A percentile compares a stretch with the other conserved stretches of the same genome.
phyloP scores from a whole-genome alignment of 1,140 invertebrate genomes.

The Lasaia peninsularis region DNA sequence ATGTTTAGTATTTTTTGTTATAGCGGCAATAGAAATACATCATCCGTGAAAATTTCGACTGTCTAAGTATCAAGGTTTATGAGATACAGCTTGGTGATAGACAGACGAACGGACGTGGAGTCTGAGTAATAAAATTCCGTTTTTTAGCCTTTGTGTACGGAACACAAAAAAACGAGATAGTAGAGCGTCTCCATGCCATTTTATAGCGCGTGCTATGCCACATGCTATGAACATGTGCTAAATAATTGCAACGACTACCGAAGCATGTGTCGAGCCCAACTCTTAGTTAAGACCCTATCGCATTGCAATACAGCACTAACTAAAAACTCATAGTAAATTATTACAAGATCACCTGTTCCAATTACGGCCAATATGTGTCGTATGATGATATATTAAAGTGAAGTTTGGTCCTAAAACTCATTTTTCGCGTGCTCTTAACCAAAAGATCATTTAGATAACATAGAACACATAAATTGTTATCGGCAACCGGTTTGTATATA shows the following conservation, averaged over 20 bases:
- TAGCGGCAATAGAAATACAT: too few relatives aligned
- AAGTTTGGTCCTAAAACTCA: conserved; percentile 6
- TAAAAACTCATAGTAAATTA: neutral
- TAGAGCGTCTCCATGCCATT: conserved; percentile 24
- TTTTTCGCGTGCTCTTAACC: conserved; percentile 6
- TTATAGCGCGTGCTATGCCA: conserved; percentile 40
- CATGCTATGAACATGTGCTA: conserved; percentile 40
- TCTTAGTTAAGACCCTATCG: conserved; percentile 17
- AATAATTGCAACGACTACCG: conserved; percentile 42
- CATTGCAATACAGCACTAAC: neutral
- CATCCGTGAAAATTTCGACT: too few relatives aligned
- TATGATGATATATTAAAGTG: conserved; percentile 9
- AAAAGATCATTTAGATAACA: conserved; percentile 7
- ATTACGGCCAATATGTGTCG: conserved; percentile 46
- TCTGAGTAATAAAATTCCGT: too few relatives aligned
- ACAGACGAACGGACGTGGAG: too few relatives aligned
- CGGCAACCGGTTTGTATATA: neutral
- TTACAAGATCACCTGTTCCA: conserved; percentile 41
- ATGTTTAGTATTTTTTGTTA: too few relatives aligned
- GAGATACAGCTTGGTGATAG: too few relatives aligned
- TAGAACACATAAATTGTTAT: conserved; percentile 3
- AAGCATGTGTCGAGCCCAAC: conserved; percentile 31
- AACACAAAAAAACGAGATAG: conserved; percentile 6
- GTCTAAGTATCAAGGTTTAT: too few relatives aligned
- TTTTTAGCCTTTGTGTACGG: too few relatives aligned